Evolutionary conservation across 2,797 vertebrate species (phyloP).

Genomic region (Tamandua tetradactyla): DNA sequence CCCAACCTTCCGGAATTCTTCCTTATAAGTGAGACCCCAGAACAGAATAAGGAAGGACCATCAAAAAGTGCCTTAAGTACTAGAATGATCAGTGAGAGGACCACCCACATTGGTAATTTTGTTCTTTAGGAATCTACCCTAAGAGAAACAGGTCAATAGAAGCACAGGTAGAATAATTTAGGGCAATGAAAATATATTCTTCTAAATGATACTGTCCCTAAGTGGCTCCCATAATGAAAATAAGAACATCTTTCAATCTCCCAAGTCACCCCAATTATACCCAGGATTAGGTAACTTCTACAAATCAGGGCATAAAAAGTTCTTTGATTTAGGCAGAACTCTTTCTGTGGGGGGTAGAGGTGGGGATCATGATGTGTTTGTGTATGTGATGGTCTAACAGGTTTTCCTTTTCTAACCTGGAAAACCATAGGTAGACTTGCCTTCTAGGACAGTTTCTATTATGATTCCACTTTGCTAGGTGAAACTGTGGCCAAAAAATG

Average conservation of each 20-base stretch:
- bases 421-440: neutral
- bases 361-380: no score
- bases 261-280: constrained; percentile 64
- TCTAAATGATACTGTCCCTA: constrained; percentile 71
- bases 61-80: neutral
- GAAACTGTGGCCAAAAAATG: neutral
- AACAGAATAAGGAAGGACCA: neutral
- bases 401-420: neutral
- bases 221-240: constrained; percentile 70
- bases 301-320: constrained; percentile 58
- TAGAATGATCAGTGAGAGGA: constrained; percentile 17
- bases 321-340: constrained; percentile 36
- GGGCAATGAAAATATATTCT: constrained; percentile 71
- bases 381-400: neutral
- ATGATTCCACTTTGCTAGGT: neutral
- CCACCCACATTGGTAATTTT: constrained; percentile 49
- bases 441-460: neutral
- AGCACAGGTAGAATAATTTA: constrained; percentile 69
- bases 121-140: constrained; percentile 60
- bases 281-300: constrained; percentile 64
- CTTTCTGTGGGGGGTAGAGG: neutral
- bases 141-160: constrained; percentile 49
- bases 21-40: neutral
- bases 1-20: neutral
- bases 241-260: constrained; percentile 63